Evolutionary conservation across 1,140 invertebrate species (phyloP), one percentile per base, ranked within the genome.

Genomic region (Idris sp.): DNA sequence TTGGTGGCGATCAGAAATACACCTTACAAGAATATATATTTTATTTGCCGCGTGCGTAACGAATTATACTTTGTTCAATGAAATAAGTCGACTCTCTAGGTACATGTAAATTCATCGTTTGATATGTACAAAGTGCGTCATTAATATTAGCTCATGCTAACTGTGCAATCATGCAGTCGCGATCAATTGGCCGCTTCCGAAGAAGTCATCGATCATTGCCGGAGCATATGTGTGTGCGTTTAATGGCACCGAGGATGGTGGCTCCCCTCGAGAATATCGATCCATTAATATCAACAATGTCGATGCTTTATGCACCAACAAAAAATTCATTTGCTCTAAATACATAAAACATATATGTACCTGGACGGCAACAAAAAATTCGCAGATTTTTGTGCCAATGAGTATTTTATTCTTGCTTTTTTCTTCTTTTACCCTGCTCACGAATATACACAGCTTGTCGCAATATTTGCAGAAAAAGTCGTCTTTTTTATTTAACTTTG

Each of bases 131-230:
- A 76, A 76, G 74, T 76, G 64, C 74, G 44, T 72, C 74, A 68
- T 76, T 76, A 72, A 76, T 72, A 76, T 68, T 72, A n/a, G n/a
- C 67, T 48, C 67, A 72, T 76, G 74, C 74, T 76, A 76, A 72
- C 67, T 72, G 74, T 62, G 76, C 67, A 76, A 67, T 74, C 62
- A 76, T 74, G 77, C 76, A 77, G 69, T 74, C 61, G 78, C 81
- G 82, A 84, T 83, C 83, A 84, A 83, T 84, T 84, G 72, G 54
- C 78, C 58, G 74, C 81, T 83, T 82, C 83, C 80, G 75, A 76
- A 77, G 80, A 81, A 84, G 77, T 74, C 80, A 83, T 83, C 79
- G 79, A 83, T 83, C 81, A 82, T 78, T 22, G 71, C 59, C 41
- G 76, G 74, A 73, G 58, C 72, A 75, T 68, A 76, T 69, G 73